phyloP scores from a whole-genome alignment of 2,113 vertebrate genomes.

The Gadus macrocephalus region DNA sequence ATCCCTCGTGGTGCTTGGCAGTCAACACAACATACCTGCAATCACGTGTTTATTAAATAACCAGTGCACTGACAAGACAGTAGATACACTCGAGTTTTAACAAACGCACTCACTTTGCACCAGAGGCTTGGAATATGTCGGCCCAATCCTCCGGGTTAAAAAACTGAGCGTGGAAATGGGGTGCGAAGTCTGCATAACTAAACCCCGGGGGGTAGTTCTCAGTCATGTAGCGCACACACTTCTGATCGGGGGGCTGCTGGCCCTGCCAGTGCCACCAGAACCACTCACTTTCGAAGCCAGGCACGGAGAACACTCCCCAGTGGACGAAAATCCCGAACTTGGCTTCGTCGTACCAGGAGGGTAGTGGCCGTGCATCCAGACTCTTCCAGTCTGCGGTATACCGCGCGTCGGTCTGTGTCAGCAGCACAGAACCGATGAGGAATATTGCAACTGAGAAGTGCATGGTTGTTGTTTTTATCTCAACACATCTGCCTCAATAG shows the following conservation, averaged over 20 bases:
- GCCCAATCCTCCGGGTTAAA: constrained; percentile 84
- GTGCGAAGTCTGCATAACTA: constrained; percentile 82
- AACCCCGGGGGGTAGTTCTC: constrained; percentile 81
- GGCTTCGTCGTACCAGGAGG: constrained; percentile 84
- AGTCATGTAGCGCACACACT: constrained; percentile 74
- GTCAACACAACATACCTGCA: constrained; percentile 93
- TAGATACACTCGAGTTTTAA: neutral
- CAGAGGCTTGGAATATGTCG: constrained; percentile 78
- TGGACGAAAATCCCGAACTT: constrained; percentile 93
- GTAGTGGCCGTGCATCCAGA: constrained; percentile 84
- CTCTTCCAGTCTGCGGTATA: constrained; percentile 84
- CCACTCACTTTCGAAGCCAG: constrained; percentile 90
- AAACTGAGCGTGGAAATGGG: constrained; percentile 77
- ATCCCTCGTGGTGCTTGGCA: constrained; percentile 93
- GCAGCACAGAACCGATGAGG: neutral
- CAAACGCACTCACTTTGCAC: constrained; percentile 79
- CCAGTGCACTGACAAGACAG: too few relatives aligned
- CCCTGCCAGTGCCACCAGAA: constrained; percentile 96
- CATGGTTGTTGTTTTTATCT: constrained; percentile 13
- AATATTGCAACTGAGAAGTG: neutral
- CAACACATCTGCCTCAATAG: too few relatives aligned
- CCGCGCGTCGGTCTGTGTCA: constrained; percentile 22
- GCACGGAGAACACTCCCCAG: constrained; percentile 93
- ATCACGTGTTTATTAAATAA: too few relatives aligned
- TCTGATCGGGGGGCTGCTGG: constrained; percentile 13